Base-by-base conservation (phyloP, 2,113 vertebrate genomes). In the Peromyscus maniculatus region DNA sequence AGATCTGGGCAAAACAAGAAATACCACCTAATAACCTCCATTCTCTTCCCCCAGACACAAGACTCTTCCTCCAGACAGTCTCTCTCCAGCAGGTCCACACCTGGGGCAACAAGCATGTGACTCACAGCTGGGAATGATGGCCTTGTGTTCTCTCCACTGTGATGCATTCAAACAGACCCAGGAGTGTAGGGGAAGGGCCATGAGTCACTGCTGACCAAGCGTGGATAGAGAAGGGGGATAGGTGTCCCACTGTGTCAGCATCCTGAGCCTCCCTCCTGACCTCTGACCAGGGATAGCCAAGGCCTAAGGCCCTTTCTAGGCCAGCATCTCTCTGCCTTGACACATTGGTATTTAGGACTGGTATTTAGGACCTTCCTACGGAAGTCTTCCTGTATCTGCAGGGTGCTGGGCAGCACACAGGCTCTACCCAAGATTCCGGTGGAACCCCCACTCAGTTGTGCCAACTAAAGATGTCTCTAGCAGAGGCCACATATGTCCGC, bases 151-250 rank as follows among this genome's bases (percentile, higher is more conserved):
- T 64, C 36, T 86, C 57, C 22, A 9, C 26, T 36, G 43, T 46
- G 52, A 87, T 49, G 52, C 39, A 74, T 91, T 66, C 62, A 69
- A 59, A n/a, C 91, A 84, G 75, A 75, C 43, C 92, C 39, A 8
- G 17, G 49, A n/a, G 4, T 31, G 0, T 17, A 64, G 15, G 52
- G 62, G 69, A 71, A 88, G 67, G 67, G 7, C 72, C 7, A 1
- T 93, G 94, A 94, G 87, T 98, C 92, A 94, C 93, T 4, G 11
- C 26, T 1, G 36, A 91, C 49, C 49, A 66, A 43, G 26, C 43
- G 24, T 9, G 49, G 22, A 21, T 52, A 26, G 36, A 67, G 33
- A 19, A 67, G 21, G 59, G 5, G 22, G 64, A 21, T 31, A 43
- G 49, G 9, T 12, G 10, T 78, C 28, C 7, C 33, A 31, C 5